Conservation (phyloP, 2,113 vertebrate species). For the Dromaius novaehollandiae region DNA sequence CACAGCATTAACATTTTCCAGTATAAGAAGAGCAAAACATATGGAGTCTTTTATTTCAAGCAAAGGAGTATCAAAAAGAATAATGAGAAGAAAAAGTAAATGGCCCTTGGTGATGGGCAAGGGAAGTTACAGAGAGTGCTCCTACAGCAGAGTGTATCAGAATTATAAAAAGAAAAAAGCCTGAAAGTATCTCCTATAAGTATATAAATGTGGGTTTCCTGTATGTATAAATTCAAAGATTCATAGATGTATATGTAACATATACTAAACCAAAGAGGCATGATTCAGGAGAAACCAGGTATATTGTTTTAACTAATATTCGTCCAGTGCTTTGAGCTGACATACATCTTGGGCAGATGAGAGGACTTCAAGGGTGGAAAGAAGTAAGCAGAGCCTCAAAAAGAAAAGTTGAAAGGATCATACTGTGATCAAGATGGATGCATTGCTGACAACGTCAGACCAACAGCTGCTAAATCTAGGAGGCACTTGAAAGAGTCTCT, state of each 20-base stretch:
- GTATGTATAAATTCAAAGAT: background rate
- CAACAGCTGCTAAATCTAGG: constrained; percentile 47
- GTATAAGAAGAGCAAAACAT: constrained; percentile 7
- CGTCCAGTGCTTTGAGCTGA: background rate
- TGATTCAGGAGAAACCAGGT: background rate
- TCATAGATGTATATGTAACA: rapidly evolving
- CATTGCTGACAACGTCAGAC: constrained; percentile 13
- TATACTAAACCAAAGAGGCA: background rate
- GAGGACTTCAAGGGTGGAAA: background rate
- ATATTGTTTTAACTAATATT: background rate
- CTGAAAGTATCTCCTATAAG: background rate
- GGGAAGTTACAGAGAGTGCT: background rate
- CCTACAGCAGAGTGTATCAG: background rate
- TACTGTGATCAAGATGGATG: constrained; percentile 52
- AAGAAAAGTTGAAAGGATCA: constrained; percentile 22
- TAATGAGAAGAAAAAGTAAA: constrained; percentile 35
- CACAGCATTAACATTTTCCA: constrained; percentile 29
- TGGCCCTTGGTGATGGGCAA: background rate
- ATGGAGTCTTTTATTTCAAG: constrained; percentile 34
- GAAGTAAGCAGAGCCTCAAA: background rate
- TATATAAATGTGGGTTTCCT: background rate
- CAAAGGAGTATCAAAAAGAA: constrained; percentile 3
- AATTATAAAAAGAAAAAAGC: background rate
- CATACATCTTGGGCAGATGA: background rate
- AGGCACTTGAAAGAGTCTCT: constrained; percentile 54